Evolutionary conservation across 2,797 vertebrate species (phyloP).

Genomic region (Monodelphis domestica): DNA sequence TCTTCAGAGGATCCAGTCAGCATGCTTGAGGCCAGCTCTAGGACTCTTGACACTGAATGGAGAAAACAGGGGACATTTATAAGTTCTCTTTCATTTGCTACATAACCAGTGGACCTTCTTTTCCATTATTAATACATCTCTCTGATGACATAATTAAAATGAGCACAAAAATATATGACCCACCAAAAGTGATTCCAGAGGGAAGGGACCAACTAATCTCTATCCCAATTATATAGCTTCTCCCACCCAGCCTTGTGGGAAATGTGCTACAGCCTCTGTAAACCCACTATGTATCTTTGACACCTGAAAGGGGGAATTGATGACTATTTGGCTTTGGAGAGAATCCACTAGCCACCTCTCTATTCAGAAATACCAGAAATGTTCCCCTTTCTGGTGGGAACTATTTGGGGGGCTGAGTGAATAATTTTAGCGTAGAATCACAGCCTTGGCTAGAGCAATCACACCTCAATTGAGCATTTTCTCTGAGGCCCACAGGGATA

Average conservation of each 20-base stretch:
- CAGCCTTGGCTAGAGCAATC: neutral
- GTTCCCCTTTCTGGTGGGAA: neutral
- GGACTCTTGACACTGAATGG: neutral
- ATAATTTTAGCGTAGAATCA: neutral
- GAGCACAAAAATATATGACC: neutral
- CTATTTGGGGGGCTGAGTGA: slow-evolving; percentile 7
- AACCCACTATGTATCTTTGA: neutral
- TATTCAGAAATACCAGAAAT: too few species aligned
- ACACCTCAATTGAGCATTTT: neutral
- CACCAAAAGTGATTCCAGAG: neutral
- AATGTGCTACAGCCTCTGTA: neutral
- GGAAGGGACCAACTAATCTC: neutral
- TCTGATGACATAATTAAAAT: neutral
- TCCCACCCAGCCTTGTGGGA: neutral
- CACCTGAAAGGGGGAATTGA: neutral
- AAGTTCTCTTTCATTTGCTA: neutral
- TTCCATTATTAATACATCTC: neutral
- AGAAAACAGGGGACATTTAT: neutral
- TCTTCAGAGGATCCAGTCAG: neutral
- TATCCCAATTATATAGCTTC: neutral
- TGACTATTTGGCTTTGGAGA: too few species aligned
- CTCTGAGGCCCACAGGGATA: neutral
- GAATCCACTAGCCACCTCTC: too few species aligned
- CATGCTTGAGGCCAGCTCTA: neutral
- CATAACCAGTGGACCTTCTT: neutral